Evolutionary conservation across 2,888 invertebrate genomes (phyloP).

Genomic region (Scaptomyza caliginosa): DNA sequence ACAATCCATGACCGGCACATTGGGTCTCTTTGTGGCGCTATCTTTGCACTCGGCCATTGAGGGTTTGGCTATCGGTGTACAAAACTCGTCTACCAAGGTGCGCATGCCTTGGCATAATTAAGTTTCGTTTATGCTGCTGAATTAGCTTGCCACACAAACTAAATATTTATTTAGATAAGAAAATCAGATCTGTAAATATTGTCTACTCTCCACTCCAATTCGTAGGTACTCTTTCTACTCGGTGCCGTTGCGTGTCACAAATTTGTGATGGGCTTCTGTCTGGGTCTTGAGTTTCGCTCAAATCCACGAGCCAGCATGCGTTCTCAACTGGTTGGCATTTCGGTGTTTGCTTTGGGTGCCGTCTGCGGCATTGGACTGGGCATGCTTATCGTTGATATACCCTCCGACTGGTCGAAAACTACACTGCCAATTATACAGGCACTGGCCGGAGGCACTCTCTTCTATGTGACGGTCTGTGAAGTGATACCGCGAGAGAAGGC

Average conservation of each 20-base stretch:
- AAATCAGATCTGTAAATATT: constrained; percentile 23
- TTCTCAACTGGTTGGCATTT: constrained; percentile 86
- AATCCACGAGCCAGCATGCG: constrained; percentile 82
- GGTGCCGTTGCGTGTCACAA: constrained; percentile 92
- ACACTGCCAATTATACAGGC: constrained; percentile 88
- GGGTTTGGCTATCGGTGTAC: constrained; percentile 92
- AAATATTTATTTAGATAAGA: constrained; percentile 64
- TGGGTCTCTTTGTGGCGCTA: constrained; percentile 89
- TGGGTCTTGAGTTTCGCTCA: constrained; percentile 90
- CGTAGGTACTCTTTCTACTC: constrained; percentile 87
- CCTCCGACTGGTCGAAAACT: constrained; percentile 83
- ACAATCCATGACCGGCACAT: constrained; percentile 86
- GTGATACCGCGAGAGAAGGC: constrained; percentile 91
- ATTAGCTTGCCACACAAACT: constrained; percentile 36
- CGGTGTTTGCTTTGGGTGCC: constrained; percentile 88
- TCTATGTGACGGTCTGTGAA: constrained; percentile 91
- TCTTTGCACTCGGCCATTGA: constrained; percentile 92
- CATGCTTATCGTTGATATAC: constrained; percentile 86
- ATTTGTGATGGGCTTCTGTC: constrained; percentile 91
- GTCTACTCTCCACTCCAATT: constrained; percentile 50
- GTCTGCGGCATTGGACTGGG: constrained; percentile 88
- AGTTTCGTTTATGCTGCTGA: constrained; percentile 17
- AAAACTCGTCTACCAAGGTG: constrained; percentile 87
- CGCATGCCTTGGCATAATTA: constrained; percentile 41
- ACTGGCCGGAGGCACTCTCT: constrained; percentile 90